Base-by-base conservation (phyloP, 1,140 invertebrate species). In the Drosophila takahashii region DNA sequence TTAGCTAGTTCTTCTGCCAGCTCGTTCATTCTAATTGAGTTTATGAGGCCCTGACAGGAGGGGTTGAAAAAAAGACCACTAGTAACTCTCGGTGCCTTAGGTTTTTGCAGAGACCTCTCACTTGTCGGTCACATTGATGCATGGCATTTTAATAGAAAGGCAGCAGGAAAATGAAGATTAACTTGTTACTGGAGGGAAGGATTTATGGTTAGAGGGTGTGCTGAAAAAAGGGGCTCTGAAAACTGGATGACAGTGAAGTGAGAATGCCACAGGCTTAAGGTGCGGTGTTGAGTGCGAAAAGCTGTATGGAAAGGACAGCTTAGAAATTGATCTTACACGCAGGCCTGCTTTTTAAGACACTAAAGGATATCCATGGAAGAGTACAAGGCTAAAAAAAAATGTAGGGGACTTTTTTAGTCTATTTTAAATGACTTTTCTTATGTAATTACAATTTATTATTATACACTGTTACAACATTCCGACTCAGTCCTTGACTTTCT, bases 11-110 rank as follows among this genome's bases (percentile, higher is more conserved):
- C 56, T 57, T 75, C 15, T 60, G 37, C 42, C 72, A 72, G 54
- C 75, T 83, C 84, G 61, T 87, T 72, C 79, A 73, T 89, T 83
- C 70, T 86, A 86, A 86, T 86, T 86, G 84, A 86, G 84, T 87
- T 87, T 78, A 57, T 64, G 73, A 41, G 57, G 52, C 62, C 36
- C 42, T 83, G 83, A 81, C 78, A 79, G 65, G 50, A 64, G 51
- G 66, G 51, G 59, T 42, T 41, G 29, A 26, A 45, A 60, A 70
- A 62, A 62, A 56, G 22, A 18, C 16, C 42, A 64, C 58, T 64
- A 41, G 58, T 50, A 39, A 50, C 18, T 39, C 27, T 45, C 57
- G 32, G 47, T 65, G 45, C 47, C 47, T 51, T 29, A n/a, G 37
- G 52, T 77, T 44, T 47, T 42, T 41, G 69, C 39, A 42, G 42